A percentile compares a stretch with the other conserved stretches of the same genome.
Conservation (phyloP, 1,140 invertebrate genomes). For the Ceratosolen fusciceps region DNA sequence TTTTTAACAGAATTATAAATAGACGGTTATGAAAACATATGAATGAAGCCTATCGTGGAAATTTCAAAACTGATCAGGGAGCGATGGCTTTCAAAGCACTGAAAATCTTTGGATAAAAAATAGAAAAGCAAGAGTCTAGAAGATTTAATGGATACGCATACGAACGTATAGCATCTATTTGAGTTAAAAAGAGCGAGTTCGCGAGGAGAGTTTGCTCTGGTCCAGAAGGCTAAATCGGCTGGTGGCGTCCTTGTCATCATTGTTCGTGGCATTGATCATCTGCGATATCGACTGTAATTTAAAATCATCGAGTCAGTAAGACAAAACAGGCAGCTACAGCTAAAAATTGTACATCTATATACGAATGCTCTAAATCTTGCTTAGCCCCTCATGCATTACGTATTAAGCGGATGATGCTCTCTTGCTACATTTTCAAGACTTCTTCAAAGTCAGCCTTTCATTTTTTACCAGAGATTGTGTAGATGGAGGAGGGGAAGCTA, state of each 20-base stretch:
- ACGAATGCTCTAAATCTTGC: background rate
- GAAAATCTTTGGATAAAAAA: constrained; percentile 2
- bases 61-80: background rate
- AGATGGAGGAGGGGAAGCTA: background rate
- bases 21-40: background rate
- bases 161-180: background rate
- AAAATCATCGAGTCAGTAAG: constrained; percentile 64
- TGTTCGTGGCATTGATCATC: constrained; percentile 60
- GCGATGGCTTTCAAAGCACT: background rate
- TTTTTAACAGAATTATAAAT: background rate
- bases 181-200: constrained; percentile 14
- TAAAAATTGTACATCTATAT: constrained; percentile 59
- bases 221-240: constrained; percentile 57
- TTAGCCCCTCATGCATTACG: constrained; percentile 62
- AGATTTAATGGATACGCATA: background rate
- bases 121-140: background rate
- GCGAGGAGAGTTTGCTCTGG: constrained; percentile 46
- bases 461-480: background rate
- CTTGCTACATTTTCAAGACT: background rate
- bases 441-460: background rate
- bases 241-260: constrained; percentile 38
- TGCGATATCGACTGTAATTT: constrained; percentile 63
- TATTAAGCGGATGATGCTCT: constrained; percentile 60
- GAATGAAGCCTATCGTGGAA: background rate
- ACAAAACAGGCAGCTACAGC: constrained; percentile 59